phyloP scores from a whole-genome alignment of 2,888 invertebrate genomes.

The Acanthococcus lagerstroemiae region DNA sequence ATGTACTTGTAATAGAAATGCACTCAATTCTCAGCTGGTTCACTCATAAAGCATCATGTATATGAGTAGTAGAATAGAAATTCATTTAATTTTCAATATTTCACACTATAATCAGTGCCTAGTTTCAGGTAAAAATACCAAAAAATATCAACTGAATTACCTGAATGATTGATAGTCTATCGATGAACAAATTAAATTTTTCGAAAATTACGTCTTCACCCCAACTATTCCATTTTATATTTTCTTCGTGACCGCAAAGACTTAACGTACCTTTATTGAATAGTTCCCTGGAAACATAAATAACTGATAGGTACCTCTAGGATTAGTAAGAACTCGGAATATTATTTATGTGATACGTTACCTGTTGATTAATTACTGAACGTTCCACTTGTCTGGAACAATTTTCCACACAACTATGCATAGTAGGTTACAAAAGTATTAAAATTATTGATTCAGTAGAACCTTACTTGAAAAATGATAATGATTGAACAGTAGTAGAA shows the following conservation, averaged over 20 bases:
- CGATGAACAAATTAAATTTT: background rate
- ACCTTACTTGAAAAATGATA: conserved; percentile 18
- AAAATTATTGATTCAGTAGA: too few relatives aligned
- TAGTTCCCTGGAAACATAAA: background rate
- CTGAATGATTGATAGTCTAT: background rate
- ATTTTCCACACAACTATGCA: too few relatives aligned
- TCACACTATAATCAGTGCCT: too few relatives aligned
- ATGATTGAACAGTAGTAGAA: background rate
- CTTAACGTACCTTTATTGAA: background rate
- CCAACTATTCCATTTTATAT: background rate
- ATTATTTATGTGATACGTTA: background rate
- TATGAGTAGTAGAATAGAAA: too few relatives aligned
- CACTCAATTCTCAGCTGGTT: too few relatives aligned
- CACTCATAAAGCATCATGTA: too few relatives aligned
- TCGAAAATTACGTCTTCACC: background rate
- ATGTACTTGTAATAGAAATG: too few relatives aligned
- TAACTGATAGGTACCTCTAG: too few relatives aligned
- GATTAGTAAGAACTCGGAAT: too few relatives aligned
- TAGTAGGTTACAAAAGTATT: too few relatives aligned
- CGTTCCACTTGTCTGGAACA: background rate
- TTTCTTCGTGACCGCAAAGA: background rate
- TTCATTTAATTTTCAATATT: too few relatives aligned
- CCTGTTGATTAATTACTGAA: background rate
- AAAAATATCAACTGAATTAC: background rate
- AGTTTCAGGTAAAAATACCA: background rate